A percentile compares a stretch with the other conserved stretches of the same genome.
Evolutionary conservation across 1,140 invertebrate species (phyloP).

Genomic region (Brachionus paranguensis): DNA sequence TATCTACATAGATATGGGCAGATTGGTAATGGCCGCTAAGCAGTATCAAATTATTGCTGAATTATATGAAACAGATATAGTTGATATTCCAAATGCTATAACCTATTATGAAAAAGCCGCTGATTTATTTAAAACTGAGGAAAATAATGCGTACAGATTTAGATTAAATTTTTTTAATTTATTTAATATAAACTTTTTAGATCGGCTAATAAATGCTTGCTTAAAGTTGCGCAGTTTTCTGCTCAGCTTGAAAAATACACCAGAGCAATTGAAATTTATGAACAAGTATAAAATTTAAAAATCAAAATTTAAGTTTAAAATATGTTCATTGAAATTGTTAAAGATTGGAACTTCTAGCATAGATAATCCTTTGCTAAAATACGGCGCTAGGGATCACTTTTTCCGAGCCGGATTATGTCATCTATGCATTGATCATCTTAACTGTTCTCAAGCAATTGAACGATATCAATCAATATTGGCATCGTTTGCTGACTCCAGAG

Average conservation of each 20-base stretch:
- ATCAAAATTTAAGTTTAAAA: background rate
- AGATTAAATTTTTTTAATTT: background rate
- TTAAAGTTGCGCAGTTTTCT: constrained; percentile 38
- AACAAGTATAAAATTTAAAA: background rate
- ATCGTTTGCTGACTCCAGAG: constrained; percentile 34
- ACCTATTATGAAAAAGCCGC: constrained; percentile 37
- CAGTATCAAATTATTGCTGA: constrained; percentile 35
- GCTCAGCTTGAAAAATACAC: constrained; percentile 33
- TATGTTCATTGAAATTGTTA: background rate
- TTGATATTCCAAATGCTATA: constrained; percentile 31
- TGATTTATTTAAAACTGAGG: constrained; percentile 39
- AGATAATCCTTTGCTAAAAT: constrained; percentile 35
- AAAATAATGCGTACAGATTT: constrained; percentile 35
- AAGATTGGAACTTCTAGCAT: constrained; percentile 38
- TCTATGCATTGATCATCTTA: constrained; percentile 35
- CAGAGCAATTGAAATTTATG: constrained; percentile 40
- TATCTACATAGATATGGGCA: constrained; percentile 39
- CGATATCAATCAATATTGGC: constrained; percentile 35
- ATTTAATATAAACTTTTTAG: background rate
- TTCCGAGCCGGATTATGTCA: constrained; percentile 39
- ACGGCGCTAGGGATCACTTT: constrained; percentile 37
- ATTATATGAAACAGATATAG: constrained; percentile 19
- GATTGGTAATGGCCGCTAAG: constrained; percentile 36
- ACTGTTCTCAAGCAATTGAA: constrained; percentile 36
- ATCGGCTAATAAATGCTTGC: constrained; percentile 37